These are phyloP conservation scores for Pararge aegeria DNA, from an alignment of 1,140 invertebrate species.

Conservation along the genomic window DNA sequence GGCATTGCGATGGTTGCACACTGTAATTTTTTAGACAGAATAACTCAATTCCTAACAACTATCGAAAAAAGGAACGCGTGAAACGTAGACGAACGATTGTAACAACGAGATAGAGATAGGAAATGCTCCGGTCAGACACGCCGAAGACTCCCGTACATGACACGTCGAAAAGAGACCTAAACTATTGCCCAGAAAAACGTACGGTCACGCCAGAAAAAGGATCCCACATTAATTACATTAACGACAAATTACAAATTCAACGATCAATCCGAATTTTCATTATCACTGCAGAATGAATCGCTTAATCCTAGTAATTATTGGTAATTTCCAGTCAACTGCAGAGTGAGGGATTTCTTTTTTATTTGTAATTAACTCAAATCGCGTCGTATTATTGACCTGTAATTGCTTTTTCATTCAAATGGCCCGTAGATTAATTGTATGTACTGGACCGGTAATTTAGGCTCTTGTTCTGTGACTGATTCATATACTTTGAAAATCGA, in stretches of 20 bases:
- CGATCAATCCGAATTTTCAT: conserved; percentile 10
- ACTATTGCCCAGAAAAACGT: background rate
- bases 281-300: conserved; percentile 15
- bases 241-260: conserved; percentile 9
- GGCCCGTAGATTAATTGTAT: background rate
- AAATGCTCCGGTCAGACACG: too few relatives aligned
- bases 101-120: too few relatives aligned
- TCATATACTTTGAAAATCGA: background rate
- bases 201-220: background rate
- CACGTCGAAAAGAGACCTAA: background rate
- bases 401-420: conserved; percentile 7
- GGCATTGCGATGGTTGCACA: too few relatives aligned
- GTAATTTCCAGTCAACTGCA: conserved; percentile 18
- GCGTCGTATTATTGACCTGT: background rate
- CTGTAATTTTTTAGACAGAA: too few relatives aligned
- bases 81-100: too few relatives aligned
- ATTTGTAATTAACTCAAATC: conserved; percentile 25
- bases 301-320: conserved; percentile 20
- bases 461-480: background rate
- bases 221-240: conserved; percentile 2
- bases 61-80: too few relatives aligned
- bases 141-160: too few relatives aligned
- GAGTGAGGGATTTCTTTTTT: conserved; percentile 21
- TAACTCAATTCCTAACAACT: too few relatives aligned
- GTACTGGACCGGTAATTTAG: background rate